Base-by-base conservation (phyloP, 1,140 invertebrate species). In the Brachystomella parvula region DNA sequence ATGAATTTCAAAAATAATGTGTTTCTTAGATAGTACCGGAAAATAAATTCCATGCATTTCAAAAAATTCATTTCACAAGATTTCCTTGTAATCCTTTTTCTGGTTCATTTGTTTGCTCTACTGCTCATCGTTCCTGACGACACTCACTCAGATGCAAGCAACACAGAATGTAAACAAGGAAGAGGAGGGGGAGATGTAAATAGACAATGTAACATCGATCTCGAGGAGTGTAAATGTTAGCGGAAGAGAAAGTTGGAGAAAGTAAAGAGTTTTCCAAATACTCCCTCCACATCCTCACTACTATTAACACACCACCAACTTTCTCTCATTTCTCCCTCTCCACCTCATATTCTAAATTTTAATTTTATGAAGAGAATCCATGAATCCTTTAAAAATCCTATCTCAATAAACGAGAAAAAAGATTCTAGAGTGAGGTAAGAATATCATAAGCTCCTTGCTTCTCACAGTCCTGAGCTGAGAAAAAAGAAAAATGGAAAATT, bases 141-240 rank as follows among this genome's bases (percentile, higher is more conserved):
- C 39, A 9, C 39, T 44, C n/a, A n/a, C n/a, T n/a, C n/a, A n/a
- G n/a, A 44, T 44, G 39, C n/a, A 9, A 44, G n/a, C 39, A 44
- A 44, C 39, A 44, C 39, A 26, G 60, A 61, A 61, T 61, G 31
- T 61, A 44, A 33, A 24, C 60, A 39, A n/a, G 31, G n/a, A 39
- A 61, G 58, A 24, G 28, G n/a, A 30, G 17, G 30, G 30, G 57
- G n/a, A 31, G 17, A 26, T 26, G 49, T 53, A 53, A 53, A 53
- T 53, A 53, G 49, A 53, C 24, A 53, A 53, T 53, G 49, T 9
- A 15, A 44, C n/a, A n/a, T 44, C 39, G 39, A 44, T 44, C n/a
- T 44, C 39, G n/a, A n/a, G n/a, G n/a, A 9, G 9, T 44, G n/a
- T 9, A 44, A 44, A 44, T 44, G 9, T 44, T 9, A 17, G 61